Evolutionary conservation across 2,888 invertebrate species (phyloP).

Genomic region (Epirrhoe alternata): DNA sequence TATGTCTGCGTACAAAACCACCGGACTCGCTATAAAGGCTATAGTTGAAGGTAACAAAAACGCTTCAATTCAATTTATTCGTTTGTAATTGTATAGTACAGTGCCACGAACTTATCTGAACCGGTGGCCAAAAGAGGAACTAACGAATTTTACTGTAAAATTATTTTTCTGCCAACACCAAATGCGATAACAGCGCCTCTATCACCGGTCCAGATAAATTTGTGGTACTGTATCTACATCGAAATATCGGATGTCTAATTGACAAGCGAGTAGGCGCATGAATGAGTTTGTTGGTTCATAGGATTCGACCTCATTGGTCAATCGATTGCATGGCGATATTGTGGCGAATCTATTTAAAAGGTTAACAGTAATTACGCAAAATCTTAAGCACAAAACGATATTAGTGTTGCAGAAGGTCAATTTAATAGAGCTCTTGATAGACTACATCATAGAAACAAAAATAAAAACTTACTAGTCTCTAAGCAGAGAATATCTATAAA

Average conservation of each 20-base stretch:
- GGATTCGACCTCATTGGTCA: constrained; percentile 36
- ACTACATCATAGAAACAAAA: neutral
- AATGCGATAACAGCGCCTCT: no score
- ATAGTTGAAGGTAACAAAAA: constrained; percentile 29
- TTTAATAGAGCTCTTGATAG: constrained; percentile 5
- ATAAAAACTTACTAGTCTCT: neutral
- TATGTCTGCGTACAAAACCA: constrained; percentile 17
- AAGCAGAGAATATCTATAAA: neutral
- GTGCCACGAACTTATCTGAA: no score
- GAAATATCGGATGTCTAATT: constrained; percentile 30
- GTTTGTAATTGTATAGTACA: constrained; percentile 30
- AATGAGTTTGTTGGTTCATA: constrained; percentile 33
- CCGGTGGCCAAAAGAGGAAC: no score
- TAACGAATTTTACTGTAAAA: no score
- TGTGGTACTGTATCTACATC: no score
- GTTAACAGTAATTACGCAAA: constrained; percentile 22
- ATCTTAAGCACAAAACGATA: neutral
- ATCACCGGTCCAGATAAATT: no score
- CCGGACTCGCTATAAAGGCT: constrained; percentile 24
- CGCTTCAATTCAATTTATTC: constrained; percentile 30
- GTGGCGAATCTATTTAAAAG: constrained; percentile 18
- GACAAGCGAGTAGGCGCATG: constrained; percentile 35
- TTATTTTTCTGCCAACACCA: no score
- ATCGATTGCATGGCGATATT: constrained; percentile 32
- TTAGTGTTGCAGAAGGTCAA: constrained; percentile 1